Base-by-base conservation (phyloP, 2,888 invertebrate species). In the Drosophila antonietae region DNA sequence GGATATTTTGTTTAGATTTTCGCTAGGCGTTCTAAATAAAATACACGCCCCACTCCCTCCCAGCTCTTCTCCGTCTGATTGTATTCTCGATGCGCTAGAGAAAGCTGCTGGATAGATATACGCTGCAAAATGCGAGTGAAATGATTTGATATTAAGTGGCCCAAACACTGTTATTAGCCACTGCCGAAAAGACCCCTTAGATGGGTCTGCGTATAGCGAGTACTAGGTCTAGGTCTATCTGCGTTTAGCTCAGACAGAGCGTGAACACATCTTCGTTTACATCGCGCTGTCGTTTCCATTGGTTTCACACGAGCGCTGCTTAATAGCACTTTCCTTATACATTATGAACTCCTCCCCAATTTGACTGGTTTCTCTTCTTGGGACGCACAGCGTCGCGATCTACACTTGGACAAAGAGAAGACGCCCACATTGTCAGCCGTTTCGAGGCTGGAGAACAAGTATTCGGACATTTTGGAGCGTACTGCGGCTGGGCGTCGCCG, bases 391-490 rank as follows among this genome's bases (percentile, higher is more conserved):
- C 89, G 89, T 75, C 85, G 85, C 67, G 90, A 86, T 83, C 84
- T 90, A 83, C 89, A 71, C 68, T 67, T 81, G 70, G 93, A 93
- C 83, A 91, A 87, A 90, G 93, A 93, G 73, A 93, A 91, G 83
- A 93, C 93, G 39, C 92, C 93, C 41, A 87, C 89, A 57, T 68
- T 80, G 90, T 94, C 91, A 52, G 95, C 96, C 33, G 94, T 96
- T 59, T 95, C 94, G 72, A 95, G 96, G 20, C 93, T 96, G 83
- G 96, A 96, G 93, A 96, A 97, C 90, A 97, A 97, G 92, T 96
- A 96, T 92, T 95, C 96, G 1, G 95, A 96, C 20, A 95, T 96
- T 28, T 93, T 97, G 84, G 96, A 96, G 89, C 95, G 95, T 88
- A 55, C 55, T 2, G 95, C 96, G 80, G 95, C 96, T 33, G 94